Base-by-base conservation (phyloP, 1,140 invertebrate genomes). In the Pseudomyrmex sp. region DNA sequence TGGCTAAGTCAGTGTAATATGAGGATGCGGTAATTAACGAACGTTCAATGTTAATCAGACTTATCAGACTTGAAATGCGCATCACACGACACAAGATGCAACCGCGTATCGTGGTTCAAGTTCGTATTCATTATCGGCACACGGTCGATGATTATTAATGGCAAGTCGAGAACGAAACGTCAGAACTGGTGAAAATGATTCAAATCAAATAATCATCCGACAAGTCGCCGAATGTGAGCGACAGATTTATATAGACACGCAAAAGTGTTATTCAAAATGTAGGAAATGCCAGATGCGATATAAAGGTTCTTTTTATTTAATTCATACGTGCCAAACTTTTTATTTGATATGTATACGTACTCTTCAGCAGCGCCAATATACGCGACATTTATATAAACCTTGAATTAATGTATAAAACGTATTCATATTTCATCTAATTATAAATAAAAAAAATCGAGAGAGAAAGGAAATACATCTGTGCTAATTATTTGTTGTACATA, bases 21-120 rank as follows among this genome's bases (percentile, higher is more conserved):
- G 63, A 70, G 72, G 72, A 84, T 46, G 50, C 59, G 61, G 70
- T 89, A 90, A 89, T 90, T 89, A 89, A 89, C 87, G 84, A 87
- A 86, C 83, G 74, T 66, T 75, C 75, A 79, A 86, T 89, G 82
- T 90, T 89, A 90, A 90, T 90, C 80, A 89, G 82, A 83, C 85
- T 90, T 88, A 88, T 85, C 35, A 62, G 85, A 70, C 59, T 76
- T 87, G 85, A 86, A 82, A 88, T 88, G 59, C 62, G 68, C 15
- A 48, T 44, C 77, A 83, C 70, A 85, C 68, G 76, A 88, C 61
- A 88, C 61, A 75, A 79, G 85, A 85, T 68, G 63, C 44, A 66
- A 80, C 35, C 76, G 46, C 48, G 26, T 82, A 82, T 85, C 65
- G 54, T 44, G 59, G 5, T 84, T 23, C 65, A 83, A 83, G 65